A percentile compares a stretch with the other conserved stretches of the same genome.
Conservation (phyloP, 2,888 invertebrate species). For the Chrysomela aeneicollis region DNA sequence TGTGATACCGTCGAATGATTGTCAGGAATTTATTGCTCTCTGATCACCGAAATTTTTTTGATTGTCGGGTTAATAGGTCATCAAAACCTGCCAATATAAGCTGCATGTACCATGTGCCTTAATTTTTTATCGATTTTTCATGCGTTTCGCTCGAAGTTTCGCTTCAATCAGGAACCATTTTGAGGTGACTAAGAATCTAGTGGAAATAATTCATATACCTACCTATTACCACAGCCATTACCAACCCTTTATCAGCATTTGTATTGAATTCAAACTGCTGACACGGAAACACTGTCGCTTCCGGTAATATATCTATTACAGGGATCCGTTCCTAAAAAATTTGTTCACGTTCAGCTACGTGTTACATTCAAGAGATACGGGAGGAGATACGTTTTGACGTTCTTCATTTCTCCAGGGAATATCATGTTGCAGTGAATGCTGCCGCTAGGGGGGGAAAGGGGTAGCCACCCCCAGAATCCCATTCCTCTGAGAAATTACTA, state of each 20-base stretch:
- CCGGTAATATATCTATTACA: conserved; percentile 10
- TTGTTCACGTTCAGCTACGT: conserved; percentile 24
- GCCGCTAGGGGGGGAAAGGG: conserved; percentile 24
- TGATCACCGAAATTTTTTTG: too few species aligned
- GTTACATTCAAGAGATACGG: conserved; percentile 29
- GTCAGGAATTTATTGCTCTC: too few species aligned
- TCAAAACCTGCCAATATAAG: too few species aligned
- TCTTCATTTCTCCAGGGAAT: conserved; percentile 34
- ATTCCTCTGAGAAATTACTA: conserved; percentile 34
- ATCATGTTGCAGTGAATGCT: conserved; percentile 34
- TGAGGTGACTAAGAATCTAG: too few species aligned
- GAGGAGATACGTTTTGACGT: conserved; percentile 34
- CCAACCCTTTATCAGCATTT: background rate
- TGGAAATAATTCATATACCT: too few species aligned
- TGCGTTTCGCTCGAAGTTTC: too few species aligned
- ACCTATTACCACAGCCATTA: too few species aligned
- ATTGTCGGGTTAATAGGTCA: too few species aligned
- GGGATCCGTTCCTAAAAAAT: conserved; percentile 21
- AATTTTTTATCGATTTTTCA: too few species aligned
- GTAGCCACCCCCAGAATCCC: conserved; percentile 30
- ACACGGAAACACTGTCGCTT: background rate
- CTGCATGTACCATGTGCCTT: too few species aligned
- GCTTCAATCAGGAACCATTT: too few species aligned
- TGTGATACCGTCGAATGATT: too few species aligned
- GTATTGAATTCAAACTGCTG: background rate